Evolutionary conservation across 2,888 invertebrate species (phyloP).

Genomic region (Lasiommata megera): DNA sequence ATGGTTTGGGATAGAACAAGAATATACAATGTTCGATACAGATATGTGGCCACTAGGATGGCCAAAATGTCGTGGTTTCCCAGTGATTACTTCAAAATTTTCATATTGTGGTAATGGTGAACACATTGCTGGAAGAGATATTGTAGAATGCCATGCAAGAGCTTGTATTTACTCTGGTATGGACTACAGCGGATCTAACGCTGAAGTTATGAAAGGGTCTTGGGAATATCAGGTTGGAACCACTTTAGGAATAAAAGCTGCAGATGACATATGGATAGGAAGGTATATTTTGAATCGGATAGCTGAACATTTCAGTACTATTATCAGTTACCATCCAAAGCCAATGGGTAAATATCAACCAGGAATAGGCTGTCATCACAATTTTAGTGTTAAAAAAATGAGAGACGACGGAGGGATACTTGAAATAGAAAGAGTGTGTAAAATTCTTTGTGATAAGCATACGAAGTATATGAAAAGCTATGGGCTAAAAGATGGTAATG

Average conservation of each 20-base stretch:
- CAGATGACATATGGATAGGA: constrained; percentile 93
- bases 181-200: constrained; percentile 95
- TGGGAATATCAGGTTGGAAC: constrained; percentile 97
- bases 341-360: constrained; percentile 92
- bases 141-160: constrained; percentile 92
- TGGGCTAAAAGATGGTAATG: constrained; percentile 91
- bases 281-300: constrained; percentile 91
- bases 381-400: constrained; percentile 94
- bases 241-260: constrained; percentile 90
- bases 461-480: constrained; percentile 93
- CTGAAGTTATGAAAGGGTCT: constrained; percentile 99
- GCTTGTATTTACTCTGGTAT: constrained; percentile 96
- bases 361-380: constrained; percentile 93
- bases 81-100: constrained; percentile 88
- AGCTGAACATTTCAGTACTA: constrained; percentile 91
- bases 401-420: constrained; percentile 85
- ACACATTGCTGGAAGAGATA: constrained; percentile 94
- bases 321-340: constrained; percentile 86
- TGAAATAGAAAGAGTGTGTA: constrained; percentile 95
- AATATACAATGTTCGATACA: constrained; percentile 91
- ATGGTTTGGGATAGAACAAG: constrained; percentile 97
- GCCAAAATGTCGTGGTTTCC: constrained; percentile 95
- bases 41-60: constrained; percentile 94
- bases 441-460: constrained; percentile 75
- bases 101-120: constrained; percentile 97